These are phyloP conservation scores for Agriopis aurantiaria DNA, from an alignment of 2,888 invertebrate genomes.

Conservation along the genomic window DNA sequence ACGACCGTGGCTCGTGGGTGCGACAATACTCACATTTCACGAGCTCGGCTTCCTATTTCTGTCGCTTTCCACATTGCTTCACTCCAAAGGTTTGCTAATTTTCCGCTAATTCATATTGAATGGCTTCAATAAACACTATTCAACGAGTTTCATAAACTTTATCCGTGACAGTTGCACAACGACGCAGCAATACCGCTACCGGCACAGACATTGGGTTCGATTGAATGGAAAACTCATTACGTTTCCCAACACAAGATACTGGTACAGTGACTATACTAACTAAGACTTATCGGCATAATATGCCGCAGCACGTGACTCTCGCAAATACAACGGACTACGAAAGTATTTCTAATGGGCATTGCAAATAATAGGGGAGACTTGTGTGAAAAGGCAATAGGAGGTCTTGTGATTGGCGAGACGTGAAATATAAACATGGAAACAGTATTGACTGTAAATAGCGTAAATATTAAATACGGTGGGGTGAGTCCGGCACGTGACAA, in stretches of 20 bases:
- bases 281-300: conserved; percentile 35
- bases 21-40: conserved; percentile 58
- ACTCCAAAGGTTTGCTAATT: conserved; percentile 27
- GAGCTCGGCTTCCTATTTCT: conserved; percentile 52
- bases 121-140: conserved; percentile 23
- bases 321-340: conserved; percentile 21
- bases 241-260: conserved; percentile 22
- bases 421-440: conserved; percentile 67
- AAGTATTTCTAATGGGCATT: conserved; percentile 40
- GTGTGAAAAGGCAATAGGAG: conserved; percentile 34
- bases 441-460: conserved; percentile 54
- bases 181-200: conserved; percentile 10
- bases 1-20: conserved; percentile 50
- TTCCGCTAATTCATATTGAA: conserved; percentile 32
- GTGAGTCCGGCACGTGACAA: conserved; percentile 49
- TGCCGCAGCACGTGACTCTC: conserved; percentile 37
- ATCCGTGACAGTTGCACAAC: conserved; percentile 26
- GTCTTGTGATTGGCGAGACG: conserved; percentile 58
- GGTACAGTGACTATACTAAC: neutral
- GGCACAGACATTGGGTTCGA: conserved; percentile 14
- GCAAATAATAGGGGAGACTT: conserved; percentile 41
- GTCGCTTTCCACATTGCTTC: conserved; percentile 37
- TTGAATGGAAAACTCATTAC: conserved; percentile 29
- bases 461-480: conserved; percentile 41
- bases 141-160: conserved; percentile 23